Percentiles rank a stretch among this genome's conserved stretches.
These are phyloP conservation scores for Torymus tubicola DNA, from an alignment of 2,888 invertebrate species.

Conservation along the genomic window DNA sequence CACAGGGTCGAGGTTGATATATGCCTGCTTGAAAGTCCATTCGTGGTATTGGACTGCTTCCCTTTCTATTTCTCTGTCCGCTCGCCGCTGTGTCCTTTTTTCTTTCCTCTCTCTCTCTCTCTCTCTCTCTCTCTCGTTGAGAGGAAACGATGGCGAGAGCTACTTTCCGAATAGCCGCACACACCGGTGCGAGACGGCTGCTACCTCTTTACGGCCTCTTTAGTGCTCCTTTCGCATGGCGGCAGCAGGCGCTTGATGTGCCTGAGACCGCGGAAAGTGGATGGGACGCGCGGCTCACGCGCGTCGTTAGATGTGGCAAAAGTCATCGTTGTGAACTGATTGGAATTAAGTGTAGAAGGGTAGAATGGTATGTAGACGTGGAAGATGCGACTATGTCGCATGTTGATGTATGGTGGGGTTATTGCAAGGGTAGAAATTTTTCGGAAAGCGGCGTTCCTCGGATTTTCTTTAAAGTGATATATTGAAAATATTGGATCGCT, in stretches of 20 bases:
- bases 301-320: no score
- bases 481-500: no score
- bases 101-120: slow-evolving; percentile 32
- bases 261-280: slow-evolving; percentile 28
- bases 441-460: no score
- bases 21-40: slow-evolving; percentile 76
- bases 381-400: no score
- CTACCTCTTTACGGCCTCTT: slow-evolving; percentile 52
- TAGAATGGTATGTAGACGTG: no score
- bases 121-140: slow-evolving; percentile 8
- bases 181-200: neutral
- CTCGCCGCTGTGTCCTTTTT: neutral
- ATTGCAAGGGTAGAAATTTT: no score
- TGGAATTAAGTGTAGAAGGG: no score
- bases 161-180: slow-evolving; percentile 41
- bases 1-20: slow-evolving; percentile 66
- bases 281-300: neutral
- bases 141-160: neutral
- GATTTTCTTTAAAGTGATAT: no score
- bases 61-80: slow-evolving; percentile 15
- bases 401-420: no score
- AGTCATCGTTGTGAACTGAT: no score
- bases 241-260: slow-evolving; percentile 3
- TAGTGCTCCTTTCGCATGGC: slow-evolving; percentile 44
- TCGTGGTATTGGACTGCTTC: slow-evolving; percentile 70